Evolutionary conservation across 2,113 vertebrate species (phyloP), one percentile per base, ranked within the genome.

Genomic region (Leiothrix lutea): DNA sequence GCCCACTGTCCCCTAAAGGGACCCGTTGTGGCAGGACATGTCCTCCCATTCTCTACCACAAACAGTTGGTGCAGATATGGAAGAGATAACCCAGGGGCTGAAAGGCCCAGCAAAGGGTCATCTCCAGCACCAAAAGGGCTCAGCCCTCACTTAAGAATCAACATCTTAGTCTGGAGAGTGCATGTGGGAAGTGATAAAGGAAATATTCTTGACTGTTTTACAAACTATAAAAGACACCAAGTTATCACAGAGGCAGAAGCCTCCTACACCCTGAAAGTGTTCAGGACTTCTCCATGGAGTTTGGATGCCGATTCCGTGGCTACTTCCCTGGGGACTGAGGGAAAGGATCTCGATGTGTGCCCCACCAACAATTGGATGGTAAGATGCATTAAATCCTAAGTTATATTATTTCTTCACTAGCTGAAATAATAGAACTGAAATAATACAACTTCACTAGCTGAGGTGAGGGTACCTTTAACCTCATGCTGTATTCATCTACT

Each of bases 401-500:
- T 23, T 29, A 5, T 4, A 8, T 36, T 35, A 29, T 36, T 74
- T 23, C 23, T 23, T 58, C 5, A 1, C 54, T 13, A 47, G 25
- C 25, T 36, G 10, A 23, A 17, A 29, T 38, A 38, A 38, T 38
- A 38, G 8, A 38, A 38, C 36, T 38, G 36, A 38, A 38, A 38
- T 38, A 38, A 38, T 38, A 38, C 36, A 38, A 38, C 36, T 38
- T 38, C 36, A 38, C 36, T 38, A 38, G 36, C 36, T 38, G 36
- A 38, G 36, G 36, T 38, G 36, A 38, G 36, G 36, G 12, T 26
- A 11, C 51, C 17, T n/a, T 72, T 20, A 25, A 42, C 22, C 29
- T 54, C 6, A 2, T 3, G 4, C 24, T n/a, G 23, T 12, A 7
- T n/a, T 2, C 1, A 26, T 0, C 12, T 26, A n/a, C 3, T 3